Conservation (phyloP, 1,140 invertebrate species). For the Drosophila erecta region DNA sequence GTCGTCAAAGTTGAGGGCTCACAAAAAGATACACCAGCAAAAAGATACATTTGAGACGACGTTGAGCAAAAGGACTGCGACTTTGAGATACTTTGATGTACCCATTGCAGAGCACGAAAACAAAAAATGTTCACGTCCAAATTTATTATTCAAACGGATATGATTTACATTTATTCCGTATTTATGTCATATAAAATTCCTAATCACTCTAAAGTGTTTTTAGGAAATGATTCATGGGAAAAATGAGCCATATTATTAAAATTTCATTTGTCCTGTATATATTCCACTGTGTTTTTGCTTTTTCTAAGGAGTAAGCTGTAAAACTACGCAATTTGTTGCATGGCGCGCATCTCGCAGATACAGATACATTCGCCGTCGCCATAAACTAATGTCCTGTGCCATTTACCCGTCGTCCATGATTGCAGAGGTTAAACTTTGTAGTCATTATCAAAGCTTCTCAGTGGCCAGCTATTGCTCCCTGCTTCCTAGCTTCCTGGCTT, state of each 20-base stretch:
- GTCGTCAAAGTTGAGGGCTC: conserved; percentile 21
- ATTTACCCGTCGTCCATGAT: neutral
- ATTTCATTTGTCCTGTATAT: too few relatives aligned
- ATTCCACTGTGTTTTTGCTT: neutral
- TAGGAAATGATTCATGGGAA: neutral
- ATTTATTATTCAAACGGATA: neutral
- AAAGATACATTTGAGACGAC: neutral
- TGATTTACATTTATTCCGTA: neutral
- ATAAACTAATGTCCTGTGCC: conserved; percentile 39
- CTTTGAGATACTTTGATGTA: neutral
- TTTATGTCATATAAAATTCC: neutral
- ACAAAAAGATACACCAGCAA: conserved; percentile 13
- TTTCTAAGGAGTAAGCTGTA: neutral
- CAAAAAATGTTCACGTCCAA: neutral
- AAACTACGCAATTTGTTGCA: conserved; percentile 49
- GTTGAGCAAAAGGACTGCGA: neutral
- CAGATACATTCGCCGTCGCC: conserved; percentile 34
- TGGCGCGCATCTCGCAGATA: conserved; percentile 38
- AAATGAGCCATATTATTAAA: too few relatives aligned
- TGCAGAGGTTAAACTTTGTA: conserved; percentile 46
- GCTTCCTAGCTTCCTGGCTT: neutral
- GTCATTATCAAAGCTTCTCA: conserved; percentile 63
- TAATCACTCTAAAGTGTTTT: neutral
- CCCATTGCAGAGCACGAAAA: neutral
- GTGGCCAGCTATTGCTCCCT: neutral